Evolutionary conservation across 2,113 vertebrate species (phyloP), one percentile per base, ranked within the genome.

Genomic region (Urocynchramus pylzowi): DNA sequence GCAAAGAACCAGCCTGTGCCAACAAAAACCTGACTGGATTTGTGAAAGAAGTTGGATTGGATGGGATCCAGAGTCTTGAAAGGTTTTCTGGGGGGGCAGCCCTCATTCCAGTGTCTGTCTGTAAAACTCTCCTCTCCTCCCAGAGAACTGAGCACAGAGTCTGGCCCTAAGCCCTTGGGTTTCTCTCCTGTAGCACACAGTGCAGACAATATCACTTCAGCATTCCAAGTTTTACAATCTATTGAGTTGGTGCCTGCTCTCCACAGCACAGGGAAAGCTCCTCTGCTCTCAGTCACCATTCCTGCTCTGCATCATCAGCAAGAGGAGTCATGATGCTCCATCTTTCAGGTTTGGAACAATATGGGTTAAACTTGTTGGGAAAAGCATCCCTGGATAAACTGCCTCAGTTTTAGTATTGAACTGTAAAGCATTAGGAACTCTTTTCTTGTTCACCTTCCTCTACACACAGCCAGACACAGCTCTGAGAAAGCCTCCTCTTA

Each of bases 51-150:
- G 12, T 61, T 49, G 49, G 37, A 57, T 1, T 31, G 37, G 74
- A 65, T 10, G 5, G 61, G 69, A 54, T 61, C 47, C 20, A 69
- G 50, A 49, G 20, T 53, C 24, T 27, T 65, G 49, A 53, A 45
- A 69, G 35, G 21, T 45, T 78, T 65, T 11, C 0, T 41, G 31
- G 2, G 33, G 24, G 26, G 22, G 5, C 28, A 65, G 39, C 74
- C 14, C 57, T 92, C 30, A 50, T 18, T 7, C 13, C 45, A 14
- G 18, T 24, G 26, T 54, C 63, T 68, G 42, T 39, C 44, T 71
- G 0, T 17, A 3, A 45, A 47, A 61, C 8, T 57, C 15, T 3
- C 26, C 20, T 65, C 1, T 39, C 11, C 41, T 27, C 15, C 11
- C 41, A 19, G 30, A 80, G 45, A 84, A n/a, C 30, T 4, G 37